Evolutionary conservation across 2,113 vertebrate genomes (phyloP), one percentile per base, ranked within the genome.

Genomic region (Numida meleagris): DNA sequence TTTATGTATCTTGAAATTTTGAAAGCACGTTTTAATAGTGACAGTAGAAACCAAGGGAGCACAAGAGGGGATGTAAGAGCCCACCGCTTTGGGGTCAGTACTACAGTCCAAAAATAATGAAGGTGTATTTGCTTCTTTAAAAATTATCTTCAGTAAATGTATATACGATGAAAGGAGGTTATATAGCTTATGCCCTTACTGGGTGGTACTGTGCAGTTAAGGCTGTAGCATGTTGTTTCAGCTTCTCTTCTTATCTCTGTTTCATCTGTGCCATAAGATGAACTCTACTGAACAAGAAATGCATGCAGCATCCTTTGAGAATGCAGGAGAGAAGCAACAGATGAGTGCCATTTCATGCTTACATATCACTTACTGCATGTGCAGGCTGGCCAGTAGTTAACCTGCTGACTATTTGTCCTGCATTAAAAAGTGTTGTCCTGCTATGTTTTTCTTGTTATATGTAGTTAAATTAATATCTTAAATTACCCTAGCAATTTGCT

Each of bases 351-450:
- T 12, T 80, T 24, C 12, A 81, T 42, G 20, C 1, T 80, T 40
- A 21, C 1, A 1, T 13, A 6, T 10, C 21, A 43, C 25, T 34
- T 71, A 6, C 8, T 13, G 3, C 4, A 6, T 17, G 14, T 43
- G 10, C 19, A 57, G 40, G 15, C 17, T 51, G 16, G 16, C 15
- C n/a, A 40, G 57, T 33, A 33, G 9, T 71, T 4, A 4, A 25
- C 12, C 57, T 82, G 15, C 62, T 87, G 61, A 5, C 25, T 18
- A 4, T 45, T 4, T 4, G 14, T 14, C 9, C 48, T 74, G 18
- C 10, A 61, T 18, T 12, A 23, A n/a, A 43, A 31, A 13, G 50
- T 51, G 25, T 51, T 51, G 25, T 51, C 50, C 6, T 62, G 36
- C 11, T 82, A 13, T 31, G 2, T 40, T 90, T 75, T 31, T 6